Evolutionary conservation across 2,797 vertebrate species (phyloP).

Genomic region (Cuniculus paca): DNA sequence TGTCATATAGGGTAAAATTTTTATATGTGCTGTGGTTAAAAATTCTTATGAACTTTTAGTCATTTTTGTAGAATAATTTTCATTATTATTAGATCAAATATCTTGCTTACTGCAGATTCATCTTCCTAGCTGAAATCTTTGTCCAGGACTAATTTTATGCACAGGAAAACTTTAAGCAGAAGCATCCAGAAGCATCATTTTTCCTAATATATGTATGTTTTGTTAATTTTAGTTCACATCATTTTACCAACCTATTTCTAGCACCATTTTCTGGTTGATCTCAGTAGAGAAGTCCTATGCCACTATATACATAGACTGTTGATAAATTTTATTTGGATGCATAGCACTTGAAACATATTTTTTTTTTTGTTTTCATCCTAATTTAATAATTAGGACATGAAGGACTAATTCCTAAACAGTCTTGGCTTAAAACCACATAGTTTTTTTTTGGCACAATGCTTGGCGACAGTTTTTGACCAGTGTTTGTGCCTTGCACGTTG

Average conservation of each 20-base stretch:
- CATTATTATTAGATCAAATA: slow-evolving; percentile 84
- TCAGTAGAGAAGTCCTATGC: neutral
- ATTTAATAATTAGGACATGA: slow-evolving; percentile 82
- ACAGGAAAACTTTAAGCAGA: slow-evolving; percentile 87
- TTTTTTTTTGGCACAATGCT: slow-evolving; percentile 85
- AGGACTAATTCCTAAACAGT: slow-evolving; percentile 84
- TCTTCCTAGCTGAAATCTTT: slow-evolving; percentile 83
- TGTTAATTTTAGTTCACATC: slow-evolving; percentile 69
- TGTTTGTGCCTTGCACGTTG: slow-evolving; percentile 82
- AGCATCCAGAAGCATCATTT: slow-evolving; percentile 84
- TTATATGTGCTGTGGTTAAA: slow-evolving; percentile 61
- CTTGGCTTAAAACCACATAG: slow-evolving; percentile 84
- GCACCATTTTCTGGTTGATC: slow-evolving; percentile 64
- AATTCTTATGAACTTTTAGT: slow-evolving; percentile 78
- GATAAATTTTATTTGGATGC: neutral
- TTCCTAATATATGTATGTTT: slow-evolving; percentile 78
- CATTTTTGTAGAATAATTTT: slow-evolving; percentile 83
- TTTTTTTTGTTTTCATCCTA: slow-evolving; percentile 25
- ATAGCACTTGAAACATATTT: neutral
- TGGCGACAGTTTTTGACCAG: slow-evolving; percentile 81
- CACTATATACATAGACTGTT: neutral
- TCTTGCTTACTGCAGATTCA: slow-evolving; percentile 79
- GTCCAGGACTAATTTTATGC: slow-evolving; percentile 83
- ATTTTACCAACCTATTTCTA: slow-evolving; percentile 46
- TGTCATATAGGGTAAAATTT: neutral